Evolutionary conservation across 2,888 invertebrate species (phyloP).

Genomic region (Drosophila villosipedis): DNA sequence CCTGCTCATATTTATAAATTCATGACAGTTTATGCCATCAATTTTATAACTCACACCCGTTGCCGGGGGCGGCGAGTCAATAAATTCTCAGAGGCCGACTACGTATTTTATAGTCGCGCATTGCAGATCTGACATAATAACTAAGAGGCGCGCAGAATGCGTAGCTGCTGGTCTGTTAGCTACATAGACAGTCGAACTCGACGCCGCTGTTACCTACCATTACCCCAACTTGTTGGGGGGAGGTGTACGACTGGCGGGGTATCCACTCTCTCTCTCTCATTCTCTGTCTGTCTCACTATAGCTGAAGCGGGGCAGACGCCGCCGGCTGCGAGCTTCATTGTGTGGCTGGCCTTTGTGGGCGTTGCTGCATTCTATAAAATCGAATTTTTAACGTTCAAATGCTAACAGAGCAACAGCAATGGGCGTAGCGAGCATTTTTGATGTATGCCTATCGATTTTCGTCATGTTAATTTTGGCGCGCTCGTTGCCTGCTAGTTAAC

Average conservation of each 20-base stretch:
- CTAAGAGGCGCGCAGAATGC: slow-evolving; percentile 81
- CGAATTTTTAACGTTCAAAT: slow-evolving; percentile 84
- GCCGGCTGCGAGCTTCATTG: slow-evolving; percentile 27
- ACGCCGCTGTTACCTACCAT: slow-evolving; percentile 46
- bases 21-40: slow-evolving; percentile 79
- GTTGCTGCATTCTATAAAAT: slow-evolving; percentile 82
- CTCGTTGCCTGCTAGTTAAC: slow-evolving; percentile 70
- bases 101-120: slow-evolving; percentile 83
- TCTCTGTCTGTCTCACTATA: slow-evolving; percentile 14
- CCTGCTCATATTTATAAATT: slow-evolving; percentile 68
- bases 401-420: slow-evolving; percentile 76
- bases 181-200: slow-evolving; percentile 33
- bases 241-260: background rate
- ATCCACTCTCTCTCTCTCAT: slow-evolving; percentile 1
- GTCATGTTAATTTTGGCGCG: slow-evolving; percentile 68
- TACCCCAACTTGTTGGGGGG: slow-evolving; percentile 1
- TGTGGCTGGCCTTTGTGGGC: slow-evolving; percentile 56
- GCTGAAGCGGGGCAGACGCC: slow-evolving; percentile 13
- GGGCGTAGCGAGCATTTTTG: slow-evolving; percentile 22
- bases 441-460: slow-evolving; percentile 55
- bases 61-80: slow-evolving; percentile 78
- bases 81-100: slow-evolving; percentile 79
- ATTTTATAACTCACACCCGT: slow-evolving; percentile 79
- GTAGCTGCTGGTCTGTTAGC: slow-evolving; percentile 70
- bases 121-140: slow-evolving; percentile 84